These are phyloP conservation scores for Teleopsis dalmanni DNA, from an alignment of 1,140 invertebrate genomes.

Conservation along the genomic window DNA sequence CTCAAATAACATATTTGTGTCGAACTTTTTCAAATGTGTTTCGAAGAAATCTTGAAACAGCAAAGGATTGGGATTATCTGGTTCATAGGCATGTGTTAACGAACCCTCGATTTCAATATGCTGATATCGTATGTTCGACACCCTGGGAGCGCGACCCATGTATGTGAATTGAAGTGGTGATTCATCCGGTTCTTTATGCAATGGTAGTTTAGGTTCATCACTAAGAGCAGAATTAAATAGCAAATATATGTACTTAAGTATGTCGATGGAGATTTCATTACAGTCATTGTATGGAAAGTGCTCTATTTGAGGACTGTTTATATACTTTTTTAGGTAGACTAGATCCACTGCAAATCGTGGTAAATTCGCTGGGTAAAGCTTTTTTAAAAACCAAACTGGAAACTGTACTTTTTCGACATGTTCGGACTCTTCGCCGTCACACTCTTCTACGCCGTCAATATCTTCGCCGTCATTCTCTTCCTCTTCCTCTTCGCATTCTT, in stretches of 20 bases:
- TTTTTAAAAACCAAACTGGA: constrained; percentile 59
- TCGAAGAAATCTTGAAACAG: constrained; percentile 40
- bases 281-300: constrained; percentile 53
- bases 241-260: constrained; percentile 60
- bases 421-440: constrained; percentile 18
- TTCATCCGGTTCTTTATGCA: constrained; percentile 15
- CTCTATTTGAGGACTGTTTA: constrained; percentile 68
- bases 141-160: constrained; percentile 35
- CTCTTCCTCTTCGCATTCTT: constrained; percentile 12
- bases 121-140: constrained; percentile 27
- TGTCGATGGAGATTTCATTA: constrained; percentile 53
- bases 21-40: constrained; percentile 23
- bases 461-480: constrained; percentile 16
- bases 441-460: constrained; percentile 18
- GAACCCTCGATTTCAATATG: constrained; percentile 19
- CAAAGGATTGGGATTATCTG: constrained; percentile 19
- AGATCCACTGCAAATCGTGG: constrained; percentile 61
- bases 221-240: constrained; percentile 48
- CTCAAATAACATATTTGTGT: constrained; percentile 23
- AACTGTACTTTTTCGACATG: constrained; percentile 28
- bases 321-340: constrained; percentile 54
- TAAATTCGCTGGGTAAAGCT: constrained; percentile 52
- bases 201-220: background rate
- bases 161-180: constrained; percentile 28
- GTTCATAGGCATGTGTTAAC: constrained; percentile 15